Evolutionary conservation across 2,888 invertebrate genomes (phyloP), one percentile per base, ranked within the genome.

Genomic region (Sarcophaga variegata): DNA sequence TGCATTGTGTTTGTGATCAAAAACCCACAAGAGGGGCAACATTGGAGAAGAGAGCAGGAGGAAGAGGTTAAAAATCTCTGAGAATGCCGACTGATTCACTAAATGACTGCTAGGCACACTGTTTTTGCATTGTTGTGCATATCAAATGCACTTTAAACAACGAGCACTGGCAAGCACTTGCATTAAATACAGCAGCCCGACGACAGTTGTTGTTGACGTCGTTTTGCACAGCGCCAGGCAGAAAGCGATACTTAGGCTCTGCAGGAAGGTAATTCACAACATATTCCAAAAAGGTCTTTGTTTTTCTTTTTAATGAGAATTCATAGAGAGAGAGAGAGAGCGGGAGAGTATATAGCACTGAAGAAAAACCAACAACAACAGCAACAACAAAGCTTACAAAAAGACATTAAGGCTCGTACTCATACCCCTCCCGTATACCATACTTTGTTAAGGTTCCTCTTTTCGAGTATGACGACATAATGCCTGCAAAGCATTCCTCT

Each of bases 281-380:
- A 78, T 71, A 82, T 82, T 87, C 84, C 78, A 84, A 54, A 54
- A 54, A 87, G 81, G 79, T 82, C 81, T 87, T 87, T 87, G 75
- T 84, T 87, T 81, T 77, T 49, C 25, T 81, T 84, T 27, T 49
- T 47, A 47, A 59, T 20, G 59, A 64, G 45, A 72, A 8, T 12
- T 27, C 49, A 49, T 1, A 11, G 4, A 12, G 74, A 66, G 2
- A 20, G 27, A 4, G 27, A 4, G 27, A 5, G 27, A 27, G n/a
- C n/a, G n/a, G n/a, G n/a, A n/a, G n/a, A n/a, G n/a, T n/a, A 75
- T 67, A 5, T 17, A 20, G n/a, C 47, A 62, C 22, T 22, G 22
- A 62, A 1, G 4, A 22, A 20, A 62, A 20, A 62, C 17, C 17
- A 10, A 62, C 17, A 62, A 62, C 17, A 83, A 83, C 27, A 77